Base-by-base conservation (phyloP, 2,113 vertebrate genomes). In the Casuarius casuarius region DNA sequence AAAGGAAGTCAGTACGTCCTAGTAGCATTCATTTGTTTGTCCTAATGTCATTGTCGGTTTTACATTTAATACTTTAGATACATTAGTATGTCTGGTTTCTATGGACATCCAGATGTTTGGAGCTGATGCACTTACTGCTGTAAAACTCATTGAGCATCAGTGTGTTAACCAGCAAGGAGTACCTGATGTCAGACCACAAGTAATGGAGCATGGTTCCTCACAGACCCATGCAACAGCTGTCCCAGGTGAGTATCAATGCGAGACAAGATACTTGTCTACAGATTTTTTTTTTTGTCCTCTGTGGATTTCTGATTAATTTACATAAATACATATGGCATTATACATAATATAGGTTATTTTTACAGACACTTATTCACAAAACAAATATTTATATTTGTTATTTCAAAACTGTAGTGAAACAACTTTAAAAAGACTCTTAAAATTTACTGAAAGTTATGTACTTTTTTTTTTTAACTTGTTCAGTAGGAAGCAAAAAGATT, bases 61-160 rank as follows among this genome's bases (percentile, higher is more conserved):
- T 97, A 46, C 74, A 29, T 96, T 97, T 95, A 87, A 93, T 93
- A 75, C 96, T 98, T 88, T 94, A 99, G 99, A 99, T 98, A 98
- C 99, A 87, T 98, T 99, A 93, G 99, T 99, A 61, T 99, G 99
- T 96, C 97, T 99, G 92, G 99, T 99, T 87, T 99, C 99, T 23
- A 99, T 99, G 95, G 99, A 99, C 97, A 98, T 99, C 96, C 99
- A 99, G 95, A 99, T 99, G 86, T 99, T 99, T 95, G 99, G 99
- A 86, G 98, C 99, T 51, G 99, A 99, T 87, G 99, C 99, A 61
- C 98, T 99, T 48, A 99, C 99, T 56, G 99, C 99, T 46, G 99
- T 99, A 94, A 99, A 99, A 97, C 98, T 99, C 76, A 98, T 99
- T n/a, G 99, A 99, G 98, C 99, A 99, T 97, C 99, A 99, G 97